A percentile compares a stretch with the other conserved stretches of the same genome.
These are phyloP conservation scores for Gadopsis bispinosus DNA, from an alignment of 2,797 vertebrate species.

Conservation along the genomic window DNA sequence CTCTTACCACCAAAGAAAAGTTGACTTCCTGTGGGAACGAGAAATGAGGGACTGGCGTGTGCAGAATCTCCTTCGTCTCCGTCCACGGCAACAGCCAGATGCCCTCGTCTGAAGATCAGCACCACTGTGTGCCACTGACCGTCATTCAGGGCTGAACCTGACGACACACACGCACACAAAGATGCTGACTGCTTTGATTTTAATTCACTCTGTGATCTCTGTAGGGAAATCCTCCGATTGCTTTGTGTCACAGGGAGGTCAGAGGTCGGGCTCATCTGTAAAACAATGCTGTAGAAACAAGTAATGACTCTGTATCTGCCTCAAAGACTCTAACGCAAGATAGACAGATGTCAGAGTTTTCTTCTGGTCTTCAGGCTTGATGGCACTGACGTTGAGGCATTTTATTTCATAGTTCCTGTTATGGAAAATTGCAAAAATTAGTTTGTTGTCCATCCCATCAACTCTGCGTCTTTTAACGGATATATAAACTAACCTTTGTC, in stretches of 20 bases:
- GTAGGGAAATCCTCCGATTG: neutral
- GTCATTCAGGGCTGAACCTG: constrained; percentile 89
- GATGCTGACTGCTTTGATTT: neutral
- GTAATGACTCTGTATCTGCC: neutral
- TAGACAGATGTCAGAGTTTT: neutral
- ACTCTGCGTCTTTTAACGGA: neutral
- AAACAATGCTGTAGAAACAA: neutral
- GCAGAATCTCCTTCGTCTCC: constrained; percentile 75
- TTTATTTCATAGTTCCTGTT: neutral
- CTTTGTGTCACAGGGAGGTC: neutral
- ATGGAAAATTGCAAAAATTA: neutral
- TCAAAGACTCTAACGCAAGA: neutral
- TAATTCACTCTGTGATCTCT: neutral
- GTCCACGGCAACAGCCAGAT: constrained; percentile 86
- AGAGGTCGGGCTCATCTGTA: neutral
- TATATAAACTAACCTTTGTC: neutral
- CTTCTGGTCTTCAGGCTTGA: neutral
- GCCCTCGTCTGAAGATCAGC: constrained; percentile 84
- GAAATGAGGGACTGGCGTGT: constrained; percentile 77
- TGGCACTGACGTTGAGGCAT: neutral
- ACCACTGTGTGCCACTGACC: constrained; percentile 93
- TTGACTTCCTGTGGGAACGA: constrained; percentile 75
- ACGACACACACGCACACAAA: constrained; percentile 24
- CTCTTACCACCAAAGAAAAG: constrained; percentile 91
- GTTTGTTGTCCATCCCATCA: neutral